These are phyloP conservation scores for Argyresthia goedartella DNA, from an alignment of 2,888 invertebrate species.

Conservation along the genomic window DNA sequence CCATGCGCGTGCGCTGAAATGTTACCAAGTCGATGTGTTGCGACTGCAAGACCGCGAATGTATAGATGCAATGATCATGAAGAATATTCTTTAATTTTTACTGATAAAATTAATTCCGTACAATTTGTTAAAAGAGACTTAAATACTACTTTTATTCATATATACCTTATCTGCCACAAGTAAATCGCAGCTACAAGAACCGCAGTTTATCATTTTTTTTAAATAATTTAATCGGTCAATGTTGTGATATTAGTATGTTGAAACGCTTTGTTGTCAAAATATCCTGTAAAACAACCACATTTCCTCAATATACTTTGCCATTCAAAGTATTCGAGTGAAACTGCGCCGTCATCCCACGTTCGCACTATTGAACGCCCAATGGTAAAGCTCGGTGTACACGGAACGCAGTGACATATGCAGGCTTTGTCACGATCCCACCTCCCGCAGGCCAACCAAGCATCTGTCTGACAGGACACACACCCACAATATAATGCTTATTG, in stretches of 20 bases:
- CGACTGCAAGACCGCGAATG: constrained; percentile 22
- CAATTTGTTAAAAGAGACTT: too few relatives aligned
- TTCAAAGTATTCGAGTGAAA: background rate
- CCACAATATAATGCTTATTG: constrained; percentile 35
- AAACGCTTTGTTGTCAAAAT: too few relatives aligned
- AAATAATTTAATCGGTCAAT: too few relatives aligned
- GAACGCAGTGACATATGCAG: constrained; percentile 45
- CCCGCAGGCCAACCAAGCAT: constrained; percentile 31
- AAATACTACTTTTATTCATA: too few relatives aligned
- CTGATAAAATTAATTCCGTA: background rate
- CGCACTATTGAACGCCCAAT: constrained; percentile 46
- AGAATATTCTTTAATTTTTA: background rate
- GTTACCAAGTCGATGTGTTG: constrained; percentile 16
- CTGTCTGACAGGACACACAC: constrained; percentile 50
- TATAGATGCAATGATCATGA: constrained; percentile 1
- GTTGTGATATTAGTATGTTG: too few relatives aligned
- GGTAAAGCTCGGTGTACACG: constrained; percentile 18
- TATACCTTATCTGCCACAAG: too few relatives aligned
- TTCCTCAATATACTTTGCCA: too few relatives aligned
- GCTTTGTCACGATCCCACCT: constrained; percentile 43
- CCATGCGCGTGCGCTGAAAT: constrained; percentile 39
- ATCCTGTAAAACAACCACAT: too few relatives aligned
- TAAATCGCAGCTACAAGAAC: too few relatives aligned
- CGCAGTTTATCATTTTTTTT: too few relatives aligned
- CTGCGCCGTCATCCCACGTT: constrained; percentile 41